These are phyloP conservation scores for Callyntrura guangdongensis DNA, from an alignment of 2,888 invertebrate genomes.

Conservation along the genomic window DNA sequence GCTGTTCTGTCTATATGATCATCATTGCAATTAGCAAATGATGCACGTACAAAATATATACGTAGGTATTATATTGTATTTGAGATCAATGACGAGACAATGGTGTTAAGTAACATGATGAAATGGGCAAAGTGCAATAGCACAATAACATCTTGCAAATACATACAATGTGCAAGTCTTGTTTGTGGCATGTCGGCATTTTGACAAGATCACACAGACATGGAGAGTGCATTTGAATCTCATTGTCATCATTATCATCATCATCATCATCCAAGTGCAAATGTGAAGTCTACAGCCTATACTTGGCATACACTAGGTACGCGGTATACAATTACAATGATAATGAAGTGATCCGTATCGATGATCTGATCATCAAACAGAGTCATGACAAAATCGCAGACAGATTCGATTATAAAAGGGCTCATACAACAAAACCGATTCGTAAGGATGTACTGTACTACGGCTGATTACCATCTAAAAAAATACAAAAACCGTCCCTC, in stretches of 20 bases:
- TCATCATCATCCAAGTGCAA: constrained; percentile 23
- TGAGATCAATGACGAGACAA: constrained; percentile 65
- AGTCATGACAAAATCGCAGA: constrained; percentile 52
- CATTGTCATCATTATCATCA: constrained; percentile 29
- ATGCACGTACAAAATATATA: constrained; percentile 55
- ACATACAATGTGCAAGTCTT: constrained; percentile 49
- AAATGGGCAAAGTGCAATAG: constrained; percentile 54
- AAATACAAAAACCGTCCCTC: constrained; percentile 35
- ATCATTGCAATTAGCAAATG: constrained; percentile 58
- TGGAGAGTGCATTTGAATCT: constrained; percentile 19
- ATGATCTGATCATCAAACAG: constrained; percentile 67
- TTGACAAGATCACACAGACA: constrained; percentile 67
- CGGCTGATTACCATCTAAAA: constrained; percentile 5
- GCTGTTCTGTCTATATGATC: constrained; percentile 51
- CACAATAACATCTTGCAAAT: constrained; percentile 38
- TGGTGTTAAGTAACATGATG: constrained; percentile 72
- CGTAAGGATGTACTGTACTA: neutral
- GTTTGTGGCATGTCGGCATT: constrained; percentile 60
- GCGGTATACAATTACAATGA: constrained; percentile 64
- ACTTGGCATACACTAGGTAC: neutral
- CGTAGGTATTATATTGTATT: constrained; percentile 22
- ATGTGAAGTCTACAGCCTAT: neutral
- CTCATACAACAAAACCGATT: constrained; percentile 26
- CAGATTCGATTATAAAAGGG: constrained; percentile 44
- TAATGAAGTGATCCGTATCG: constrained; percentile 78